Percentiles rank a stretch among this genome's conserved stretches.
Conservation (phyloP, 2,888 invertebrate genomes). For the Bhutanitis thaidina region DNA sequence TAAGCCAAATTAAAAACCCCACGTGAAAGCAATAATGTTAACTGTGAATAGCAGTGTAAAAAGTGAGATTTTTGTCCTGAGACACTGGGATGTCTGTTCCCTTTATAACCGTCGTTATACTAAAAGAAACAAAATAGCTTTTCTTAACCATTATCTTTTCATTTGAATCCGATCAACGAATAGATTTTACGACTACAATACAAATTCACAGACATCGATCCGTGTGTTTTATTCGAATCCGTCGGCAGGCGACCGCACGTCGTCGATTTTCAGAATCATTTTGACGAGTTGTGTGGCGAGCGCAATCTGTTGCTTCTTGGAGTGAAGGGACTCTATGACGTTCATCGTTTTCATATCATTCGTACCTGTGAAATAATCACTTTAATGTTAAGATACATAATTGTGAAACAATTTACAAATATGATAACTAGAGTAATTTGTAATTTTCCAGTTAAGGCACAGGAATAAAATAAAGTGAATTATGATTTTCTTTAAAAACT, state of each 20-base stretch:
- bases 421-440: no score
- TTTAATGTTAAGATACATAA: no score
- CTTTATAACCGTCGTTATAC: not conserved
- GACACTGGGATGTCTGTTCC: not conserved
- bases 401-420: no score
- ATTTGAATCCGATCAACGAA: not conserved
- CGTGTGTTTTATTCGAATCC: conserved; percentile 43
- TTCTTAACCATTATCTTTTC: not conserved
- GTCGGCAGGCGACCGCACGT: conserved; percentile 86
- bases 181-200: not conserved
- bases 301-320: conserved; percentile 98
- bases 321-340: conserved; percentile 97
- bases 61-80: no score
- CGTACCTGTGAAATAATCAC: conserved; percentile 46
- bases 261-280: conserved; percentile 99
- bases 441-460: no score
- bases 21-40: no score
- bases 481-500: no score
- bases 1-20: no score
- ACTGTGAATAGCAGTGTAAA: no score
- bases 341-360: conserved; percentile 96
- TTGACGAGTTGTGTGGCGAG: conserved; percentile 98
- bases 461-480: no score
- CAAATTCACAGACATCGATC: not conserved
- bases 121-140: not conserved